phyloP scores from a whole-genome alignment of 2,797 vertebrate species.

The Microcaecilia unicolor region DNA sequence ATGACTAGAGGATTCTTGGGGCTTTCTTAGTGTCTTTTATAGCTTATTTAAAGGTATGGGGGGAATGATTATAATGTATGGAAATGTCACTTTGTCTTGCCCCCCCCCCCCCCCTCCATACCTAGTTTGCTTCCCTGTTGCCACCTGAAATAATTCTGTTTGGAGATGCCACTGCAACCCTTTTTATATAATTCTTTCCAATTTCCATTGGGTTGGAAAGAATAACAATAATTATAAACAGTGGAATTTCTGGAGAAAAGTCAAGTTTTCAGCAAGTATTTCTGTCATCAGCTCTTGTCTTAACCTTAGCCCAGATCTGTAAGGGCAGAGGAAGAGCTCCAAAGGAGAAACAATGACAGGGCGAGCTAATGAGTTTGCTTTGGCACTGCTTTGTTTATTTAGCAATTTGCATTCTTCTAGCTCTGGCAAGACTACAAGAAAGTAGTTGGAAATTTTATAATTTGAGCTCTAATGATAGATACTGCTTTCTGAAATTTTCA shows the following conservation, averaged over 20 bases:
- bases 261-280: background rate
- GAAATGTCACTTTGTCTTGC: too few species aligned
- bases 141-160: too few species aligned
- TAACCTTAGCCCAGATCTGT: accelerated
- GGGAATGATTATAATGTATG: too few species aligned
- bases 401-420: accelerated
- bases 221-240: background rate
- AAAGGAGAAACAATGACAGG: background rate
- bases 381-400: background rate
- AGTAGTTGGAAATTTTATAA: background rate
- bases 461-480: background rate
- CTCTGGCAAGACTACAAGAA: background rate
- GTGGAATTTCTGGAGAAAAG: background rate
- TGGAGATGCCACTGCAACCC: too few species aligned
- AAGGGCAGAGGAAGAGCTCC: background rate
- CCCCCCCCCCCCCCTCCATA: too few species aligned
- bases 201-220: too few species aligned
- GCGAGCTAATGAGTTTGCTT: background rate
- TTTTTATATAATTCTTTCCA: too few species aligned
- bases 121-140: too few species aligned
- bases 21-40: too few species aligned
- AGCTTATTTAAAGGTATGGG: too few species aligned
- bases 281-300: accelerated
- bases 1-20: too few species aligned
- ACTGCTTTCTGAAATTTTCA: too few species aligned